A percentile compares a stretch with the other conserved stretches of the same genome.
Evolutionary conservation across 2,888 invertebrate genomes (phyloP).

Genomic region (Cynaeus angustus): DNA sequence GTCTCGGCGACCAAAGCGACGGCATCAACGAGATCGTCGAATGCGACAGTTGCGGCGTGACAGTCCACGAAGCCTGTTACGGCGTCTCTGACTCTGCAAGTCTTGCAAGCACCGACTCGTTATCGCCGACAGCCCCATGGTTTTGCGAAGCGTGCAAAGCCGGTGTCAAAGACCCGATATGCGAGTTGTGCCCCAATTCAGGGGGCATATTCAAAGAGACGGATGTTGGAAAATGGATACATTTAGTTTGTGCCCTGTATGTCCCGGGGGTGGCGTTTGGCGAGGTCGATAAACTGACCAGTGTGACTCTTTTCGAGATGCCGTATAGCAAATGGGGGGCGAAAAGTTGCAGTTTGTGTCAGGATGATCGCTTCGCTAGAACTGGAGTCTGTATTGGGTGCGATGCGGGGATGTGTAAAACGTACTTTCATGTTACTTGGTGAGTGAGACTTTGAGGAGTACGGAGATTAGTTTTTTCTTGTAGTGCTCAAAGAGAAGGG

Average conservation of each 20-base stretch:
- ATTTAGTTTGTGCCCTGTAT: constrained; percentile 96
- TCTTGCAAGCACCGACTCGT: constrained; percentile 93
- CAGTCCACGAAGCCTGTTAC: constrained; percentile 98
- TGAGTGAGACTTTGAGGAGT: constrained; percentile 65
- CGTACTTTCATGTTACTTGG: constrained; percentile 98
- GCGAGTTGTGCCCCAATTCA: constrained; percentile 96
- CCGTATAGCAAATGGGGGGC: constrained; percentile 98
- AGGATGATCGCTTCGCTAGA: constrained; percentile 88
- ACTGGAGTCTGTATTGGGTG: constrained; percentile 98
- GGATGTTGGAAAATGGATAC: constrained; percentile 98
- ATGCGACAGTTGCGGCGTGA: constrained; percentile 96
- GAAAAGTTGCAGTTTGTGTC: constrained; percentile 92
- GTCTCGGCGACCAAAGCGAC: constrained; percentile 93
- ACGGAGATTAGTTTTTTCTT: constrained; percentile 54
- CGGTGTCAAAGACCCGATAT: constrained; percentile 89
- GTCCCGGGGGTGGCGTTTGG: constrained; percentile 98
- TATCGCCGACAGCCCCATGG: constrained; percentile 98
- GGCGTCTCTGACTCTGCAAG: constrained; percentile 94
- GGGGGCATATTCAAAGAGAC: constrained; percentile 97
- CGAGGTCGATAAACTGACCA: constrained; percentile 92
- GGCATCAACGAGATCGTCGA: constrained; percentile 97
- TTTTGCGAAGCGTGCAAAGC: constrained; percentile 99
- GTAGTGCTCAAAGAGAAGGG: constrained; percentile 94
- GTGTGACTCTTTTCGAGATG: constrained; percentile 97
- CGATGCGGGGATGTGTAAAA: constrained; percentile 98